Base-by-base conservation (phyloP, 53 echinoderm and acorn worm species). In the Astropecten irregularis region DNA sequence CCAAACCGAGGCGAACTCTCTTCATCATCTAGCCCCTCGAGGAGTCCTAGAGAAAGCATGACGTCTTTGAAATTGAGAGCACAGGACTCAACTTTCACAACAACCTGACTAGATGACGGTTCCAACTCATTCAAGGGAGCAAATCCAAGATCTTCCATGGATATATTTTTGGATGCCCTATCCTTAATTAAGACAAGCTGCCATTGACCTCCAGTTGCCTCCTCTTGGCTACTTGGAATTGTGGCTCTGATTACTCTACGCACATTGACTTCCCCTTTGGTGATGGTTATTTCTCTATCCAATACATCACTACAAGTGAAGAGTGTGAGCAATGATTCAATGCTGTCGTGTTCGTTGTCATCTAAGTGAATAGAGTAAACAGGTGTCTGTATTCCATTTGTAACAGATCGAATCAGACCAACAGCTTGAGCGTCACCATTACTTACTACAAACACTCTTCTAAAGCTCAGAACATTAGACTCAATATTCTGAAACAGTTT, bases 381-480 rank as follows among this genome's bases (percentile, higher is more conserved):
- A 21, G 93, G 93, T n/a, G 82, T 83, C 36, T 76, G 77, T 26
- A 73, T 84, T 35, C 69, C 67, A 68, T 93, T 93, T 29, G 90
- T 83, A 6, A 88, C 91, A 20, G 90, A 83, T 22, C 91, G 87
- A 32, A 93, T 76, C 20, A 93, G 51, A 14, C 84, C 91, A 16
- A 73, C 73, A 15, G 82, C 93, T 9, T 46, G 51, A n/a, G 87
- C 70, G 13, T 50, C 68, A 31, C 46, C 47, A 4, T 25, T 73
- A 3, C 35, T 35, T 31, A 73, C 52, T 3, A 73, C 53, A 36
- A 73, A 55, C 33, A 73, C 73, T n/a, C n/a, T 38, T 9, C 33
- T 73, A 16, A 51, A 53, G 19, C 29, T 33, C 21, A 50, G 33
- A 32, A 14, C 19, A 34, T 73, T 53, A 20, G 73, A 73, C 11